Percentiles rank a stretch among this genome's conserved stretches.
Conservation (phyloP, 92 coral and sea anemone species). For the Actinernus sp. region DNA sequence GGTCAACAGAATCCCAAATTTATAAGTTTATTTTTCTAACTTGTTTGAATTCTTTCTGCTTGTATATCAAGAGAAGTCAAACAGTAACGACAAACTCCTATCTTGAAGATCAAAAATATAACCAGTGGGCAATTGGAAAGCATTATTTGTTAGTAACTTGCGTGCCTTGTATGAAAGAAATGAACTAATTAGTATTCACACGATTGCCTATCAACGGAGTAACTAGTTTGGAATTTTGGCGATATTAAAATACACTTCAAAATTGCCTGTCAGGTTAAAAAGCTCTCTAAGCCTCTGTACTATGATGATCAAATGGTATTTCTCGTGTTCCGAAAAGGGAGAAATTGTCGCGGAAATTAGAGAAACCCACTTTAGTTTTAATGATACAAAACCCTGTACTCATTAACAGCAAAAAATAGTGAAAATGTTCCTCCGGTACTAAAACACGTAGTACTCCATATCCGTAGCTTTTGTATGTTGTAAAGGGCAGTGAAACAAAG, state of each 20-base stretch:
- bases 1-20: constrained; percentile 88
- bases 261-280: constrained; percentile 56
- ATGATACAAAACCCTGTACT: constrained; percentile 9
- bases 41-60: constrained; percentile 87
- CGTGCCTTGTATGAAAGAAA: background rate
- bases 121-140: background rate
- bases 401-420: constrained; percentile 6
- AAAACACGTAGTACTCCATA: constrained; percentile 22
- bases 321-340: constrained; percentile 6
- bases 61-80: constrained; percentile 76
- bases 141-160: background rate
- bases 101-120: background rate
- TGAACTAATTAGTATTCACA: constrained; percentile 35
- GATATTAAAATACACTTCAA: constrained; percentile 81
- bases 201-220: constrained; percentile 79
- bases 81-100: constrained; percentile 66
- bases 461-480: constrained; percentile 61
- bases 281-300: constrained; percentile 6
- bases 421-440: constrained; percentile 29
- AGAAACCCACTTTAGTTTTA: constrained; percentile 2
- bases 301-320: constrained; percentile 5
- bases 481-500: constrained; percentile 56
- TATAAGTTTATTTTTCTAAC: constrained; percentile 92
- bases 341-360: background rate
- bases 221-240: constrained; percentile 80